Conservation (phyloP, 2,113 vertebrate genomes). For the Carettochelys insculpta region DNA sequence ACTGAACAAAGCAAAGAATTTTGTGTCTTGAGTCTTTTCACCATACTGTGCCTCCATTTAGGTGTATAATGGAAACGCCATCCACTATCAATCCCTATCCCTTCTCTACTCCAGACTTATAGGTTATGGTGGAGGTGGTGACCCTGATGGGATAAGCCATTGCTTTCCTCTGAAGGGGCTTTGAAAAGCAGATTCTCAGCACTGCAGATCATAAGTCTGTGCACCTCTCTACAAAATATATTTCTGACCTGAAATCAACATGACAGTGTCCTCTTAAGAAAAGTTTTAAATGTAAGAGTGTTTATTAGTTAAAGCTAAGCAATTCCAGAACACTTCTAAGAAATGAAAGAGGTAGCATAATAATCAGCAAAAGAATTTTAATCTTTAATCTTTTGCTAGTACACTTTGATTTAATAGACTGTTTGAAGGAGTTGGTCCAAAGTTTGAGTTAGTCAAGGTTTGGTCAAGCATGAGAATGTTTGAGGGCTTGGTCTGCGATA, state of each 20-base stretch:
- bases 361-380: neutral
- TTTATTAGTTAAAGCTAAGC: neutral
- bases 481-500: neutral
- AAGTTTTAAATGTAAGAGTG: neutral
- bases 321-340: neutral
- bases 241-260: neutral
- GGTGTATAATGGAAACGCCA: neutral
- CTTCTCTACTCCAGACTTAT: neutral
- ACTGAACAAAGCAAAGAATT: neutral
- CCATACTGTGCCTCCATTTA: neutral
- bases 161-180: neutral
- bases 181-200: neutral
- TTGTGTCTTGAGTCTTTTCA: neutral
- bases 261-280: neutral
- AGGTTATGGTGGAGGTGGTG: neutral
- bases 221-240: neutral
- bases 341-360: neutral
- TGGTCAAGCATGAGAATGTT: neutral
- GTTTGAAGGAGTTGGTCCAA: neutral
- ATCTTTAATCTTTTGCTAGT: neutral
- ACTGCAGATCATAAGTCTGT: neutral
- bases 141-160: neutral
- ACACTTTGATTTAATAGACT: neutral
- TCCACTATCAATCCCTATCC: neutral
- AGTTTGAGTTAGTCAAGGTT: too few species aligned